Evolutionary conservation across 2,113 vertebrate species (phyloP).

Genomic region (Sylvilagus bachmani): DNA sequence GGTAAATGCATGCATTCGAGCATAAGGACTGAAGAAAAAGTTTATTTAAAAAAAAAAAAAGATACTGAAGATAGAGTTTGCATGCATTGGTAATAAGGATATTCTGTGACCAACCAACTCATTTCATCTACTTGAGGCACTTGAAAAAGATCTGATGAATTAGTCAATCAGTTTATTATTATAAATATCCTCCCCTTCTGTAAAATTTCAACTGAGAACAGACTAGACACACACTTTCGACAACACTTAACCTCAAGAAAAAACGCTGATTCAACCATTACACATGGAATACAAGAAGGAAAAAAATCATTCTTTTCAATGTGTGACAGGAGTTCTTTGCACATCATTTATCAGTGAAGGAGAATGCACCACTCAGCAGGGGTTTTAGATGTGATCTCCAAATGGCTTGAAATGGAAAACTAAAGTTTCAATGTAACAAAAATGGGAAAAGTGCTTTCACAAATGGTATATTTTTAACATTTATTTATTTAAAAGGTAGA

Average conservation of each 20-base stretch:
- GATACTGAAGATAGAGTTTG: background rate
- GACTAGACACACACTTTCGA: constrained; percentile 10
- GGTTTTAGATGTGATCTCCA: background rate
- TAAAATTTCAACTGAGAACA: constrained; percentile 56
- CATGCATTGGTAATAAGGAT: background rate
- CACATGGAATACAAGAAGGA: background rate
- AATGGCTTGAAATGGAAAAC: constrained; percentile 25
- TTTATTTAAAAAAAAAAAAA: too few species aligned
- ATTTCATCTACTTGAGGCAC: background rate
- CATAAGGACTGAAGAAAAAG: background rate
- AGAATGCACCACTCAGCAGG: background rate
- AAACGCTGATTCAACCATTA: constrained; percentile 32
- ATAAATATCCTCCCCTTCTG: background rate
- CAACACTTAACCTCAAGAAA: constrained; percentile 6
- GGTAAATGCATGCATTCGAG: background rate
- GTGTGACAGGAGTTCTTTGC: background rate
- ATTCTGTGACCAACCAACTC: background rate
- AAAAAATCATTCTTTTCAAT: background rate
- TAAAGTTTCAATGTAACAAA: constrained; percentile 7
- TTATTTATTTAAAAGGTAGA: too few species aligned
- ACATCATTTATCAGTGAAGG: background rate
- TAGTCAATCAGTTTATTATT: background rate
- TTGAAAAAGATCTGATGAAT: constrained; percentile 11
- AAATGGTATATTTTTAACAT: background rate
- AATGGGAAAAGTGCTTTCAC: background rate